These are phyloP conservation scores for Pollicipes pollicipes DNA, from an alignment of 1,140 invertebrate species.

Conservation along the genomic window DNA sequence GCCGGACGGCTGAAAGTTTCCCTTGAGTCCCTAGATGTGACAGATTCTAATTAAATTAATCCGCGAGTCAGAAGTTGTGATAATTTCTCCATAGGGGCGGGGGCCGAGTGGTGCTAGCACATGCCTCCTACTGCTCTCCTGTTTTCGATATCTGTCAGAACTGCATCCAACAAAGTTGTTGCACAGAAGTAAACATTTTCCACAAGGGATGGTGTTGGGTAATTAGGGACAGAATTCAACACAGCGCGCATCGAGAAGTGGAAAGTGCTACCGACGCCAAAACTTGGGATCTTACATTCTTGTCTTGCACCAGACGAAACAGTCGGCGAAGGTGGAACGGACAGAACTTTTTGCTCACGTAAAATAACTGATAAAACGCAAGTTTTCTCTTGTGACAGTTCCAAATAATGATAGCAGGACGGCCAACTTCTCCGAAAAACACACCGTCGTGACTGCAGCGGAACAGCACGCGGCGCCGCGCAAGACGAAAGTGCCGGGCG, in stretches of 20 bases:
- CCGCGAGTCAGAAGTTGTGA: not conserved
- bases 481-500: too few species aligned
- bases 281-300: not conserved
- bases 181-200: not conserved
- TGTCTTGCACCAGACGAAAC: not conserved
- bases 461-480: too few species aligned
- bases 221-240: not conserved
- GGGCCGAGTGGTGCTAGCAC: too few species aligned
- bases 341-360: not conserved
- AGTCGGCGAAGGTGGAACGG: not conserved
- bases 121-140: too few species aligned
- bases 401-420: not conserved
- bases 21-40: not conserved
- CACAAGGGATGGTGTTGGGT: not conserved
- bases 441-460: not conserved
- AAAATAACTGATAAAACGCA: not conserved
- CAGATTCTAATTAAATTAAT: not conserved
- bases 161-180: not conserved
- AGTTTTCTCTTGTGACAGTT: not conserved
- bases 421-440: not conserved
- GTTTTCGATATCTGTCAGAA: constrained; percentile 2
- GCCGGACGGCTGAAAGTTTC: not conserved
- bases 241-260: not conserved
- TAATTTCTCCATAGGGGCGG: too few species aligned
- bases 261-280: not conserved